These are phyloP conservation scores for Platyscapa corneri DNA, from an alignment of 1,140 invertebrate species.

Conservation along the genomic window DNA sequence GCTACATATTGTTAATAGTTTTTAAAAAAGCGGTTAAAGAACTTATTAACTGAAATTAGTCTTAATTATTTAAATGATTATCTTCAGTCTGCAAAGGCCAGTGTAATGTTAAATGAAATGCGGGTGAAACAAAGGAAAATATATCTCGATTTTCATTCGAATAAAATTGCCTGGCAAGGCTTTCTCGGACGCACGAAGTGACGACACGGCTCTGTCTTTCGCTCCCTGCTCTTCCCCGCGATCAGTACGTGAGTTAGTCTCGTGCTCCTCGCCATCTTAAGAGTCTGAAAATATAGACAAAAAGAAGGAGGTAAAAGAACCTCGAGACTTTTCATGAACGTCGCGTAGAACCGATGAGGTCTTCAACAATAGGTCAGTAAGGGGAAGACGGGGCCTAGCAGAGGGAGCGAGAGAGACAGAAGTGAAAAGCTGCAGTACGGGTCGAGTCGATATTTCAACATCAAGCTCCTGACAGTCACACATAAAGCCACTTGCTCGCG, in stretches of 20 bases:
- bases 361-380: conserved; percentile 17
- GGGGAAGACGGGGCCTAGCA: background rate
- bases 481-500: conserved; percentile 7
- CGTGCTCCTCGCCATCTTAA: background rate
- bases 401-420: background rate
- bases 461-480: conserved; percentile 10
- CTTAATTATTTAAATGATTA: background rate
- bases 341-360: conserved; percentile 26
- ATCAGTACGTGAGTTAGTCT: conserved; percentile 30
- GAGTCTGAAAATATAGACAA: background rate
- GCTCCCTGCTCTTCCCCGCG: background rate
- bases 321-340: background rate
- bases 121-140: background rate
- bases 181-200: background rate
- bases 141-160: conserved; percentile 3
- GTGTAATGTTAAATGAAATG: background rate
- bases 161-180: background rate
- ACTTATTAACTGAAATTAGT: too few relatives aligned
- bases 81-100: background rate
- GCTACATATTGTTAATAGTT: too few relatives aligned
- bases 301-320: background rate
- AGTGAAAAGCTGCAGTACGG: conserved; percentile 10
- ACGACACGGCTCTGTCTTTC: background rate
- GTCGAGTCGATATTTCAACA: conserved; percentile 46
- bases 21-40: too few relatives aligned